Evolutionary conservation across 2,888 invertebrate species (phyloP).

Genomic region (Dioctria linearis): DNA sequence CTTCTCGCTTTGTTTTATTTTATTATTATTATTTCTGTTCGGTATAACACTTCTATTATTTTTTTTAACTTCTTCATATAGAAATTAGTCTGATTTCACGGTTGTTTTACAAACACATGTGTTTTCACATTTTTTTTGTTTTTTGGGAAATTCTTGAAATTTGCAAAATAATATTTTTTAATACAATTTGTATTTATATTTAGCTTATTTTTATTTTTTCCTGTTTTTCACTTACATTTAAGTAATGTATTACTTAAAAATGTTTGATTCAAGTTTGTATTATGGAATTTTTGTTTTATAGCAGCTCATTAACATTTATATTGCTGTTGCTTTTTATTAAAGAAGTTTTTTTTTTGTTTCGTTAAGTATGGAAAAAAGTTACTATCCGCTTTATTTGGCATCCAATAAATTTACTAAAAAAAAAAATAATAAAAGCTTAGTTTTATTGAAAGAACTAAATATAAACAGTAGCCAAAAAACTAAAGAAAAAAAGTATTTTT

Average conservation of each 20-base stretch:
- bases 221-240: not conserved
- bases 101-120: not conserved
- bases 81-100: conserved; percentile 1
- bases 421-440: no score
- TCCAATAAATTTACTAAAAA: no score
- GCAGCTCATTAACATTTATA: not conserved
- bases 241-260: not conserved
- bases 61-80: conserved; percentile 1
- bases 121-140: conserved; percentile 2
- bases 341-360: no score
- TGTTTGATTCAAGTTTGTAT: not conserved
- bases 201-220: not conserved
- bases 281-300: not conserved
- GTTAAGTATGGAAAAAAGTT: no score
- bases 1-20: conserved; percentile 11
- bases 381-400: no score
- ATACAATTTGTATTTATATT: not conserved
- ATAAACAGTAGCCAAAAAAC: no score
- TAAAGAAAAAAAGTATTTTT: no score
- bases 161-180: not conserved
- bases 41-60: conserved; percentile 1
- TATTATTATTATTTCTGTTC: not conserved
- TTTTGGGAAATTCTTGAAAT: conserved; percentile 12
- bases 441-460: no score
- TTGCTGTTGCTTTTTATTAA: not conserved